A percentile compares a stretch with the other conserved stretches of the same genome.
phyloP scores from a whole-genome alignment of 2,797 vertebrate species.

The Anableps anableps region DNA sequence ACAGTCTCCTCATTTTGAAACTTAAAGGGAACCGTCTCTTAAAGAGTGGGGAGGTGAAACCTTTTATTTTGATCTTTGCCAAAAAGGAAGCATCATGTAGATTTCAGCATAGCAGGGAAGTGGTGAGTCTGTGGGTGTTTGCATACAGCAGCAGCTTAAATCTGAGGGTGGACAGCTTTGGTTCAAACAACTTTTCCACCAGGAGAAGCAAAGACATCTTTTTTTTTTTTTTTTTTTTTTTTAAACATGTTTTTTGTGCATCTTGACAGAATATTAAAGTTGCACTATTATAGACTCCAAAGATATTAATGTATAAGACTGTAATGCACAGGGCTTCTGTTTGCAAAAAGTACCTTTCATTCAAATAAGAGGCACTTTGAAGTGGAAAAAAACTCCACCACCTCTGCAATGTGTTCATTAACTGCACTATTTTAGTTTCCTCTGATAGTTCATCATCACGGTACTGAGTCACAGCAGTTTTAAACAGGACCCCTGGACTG shows the following conservation, averaged over 20 bases:
- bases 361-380: constrained; percentile 78
- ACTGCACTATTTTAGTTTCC: constrained; percentile 72
- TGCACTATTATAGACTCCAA: constrained; percentile 49
- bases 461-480: constrained; percentile 61
- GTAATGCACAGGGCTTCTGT: constrained; percentile 65
- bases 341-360: constrained; percentile 73
- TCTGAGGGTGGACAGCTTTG: constrained; percentile 17
- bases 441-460: constrained; percentile 73
- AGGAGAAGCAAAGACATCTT: neutral
- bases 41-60: constrained; percentile 33
- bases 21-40: constrained; percentile 15
- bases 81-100: constrained; percentile 41
- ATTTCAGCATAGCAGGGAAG: constrained; percentile 37
- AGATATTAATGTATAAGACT: constrained; percentile 58
- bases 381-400: constrained; percentile 62
- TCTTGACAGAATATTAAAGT: constrained; percentile 64
- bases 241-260: constrained; percentile 24
- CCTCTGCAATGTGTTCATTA: constrained; percentile 75
- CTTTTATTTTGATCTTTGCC: constrained; percentile 50
- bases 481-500: constrained; percentile 71
- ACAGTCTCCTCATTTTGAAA: constrained; percentile 46
- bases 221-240: constrained; percentile 43
- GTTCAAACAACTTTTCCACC: constrained; percentile 5
- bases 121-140: constrained; percentile 42
- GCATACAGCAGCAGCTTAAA: constrained; percentile 16